Conservation (phyloP, 2,113 vertebrate species). For the Gopherus evgoodei region DNA sequence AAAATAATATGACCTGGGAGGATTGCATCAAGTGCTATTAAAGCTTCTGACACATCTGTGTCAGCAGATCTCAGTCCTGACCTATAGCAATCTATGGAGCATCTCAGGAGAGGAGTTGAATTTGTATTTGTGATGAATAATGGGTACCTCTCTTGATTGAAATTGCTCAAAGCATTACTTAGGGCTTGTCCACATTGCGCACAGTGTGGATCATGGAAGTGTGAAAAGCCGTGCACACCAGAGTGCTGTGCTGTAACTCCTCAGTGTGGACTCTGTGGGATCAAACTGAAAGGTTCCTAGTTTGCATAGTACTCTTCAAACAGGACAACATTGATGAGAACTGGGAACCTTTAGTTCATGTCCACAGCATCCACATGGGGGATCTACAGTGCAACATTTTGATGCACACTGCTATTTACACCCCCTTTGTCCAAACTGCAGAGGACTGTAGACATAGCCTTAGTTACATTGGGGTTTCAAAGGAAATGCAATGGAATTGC, state of each 20-base stretch:
- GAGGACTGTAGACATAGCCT: neutral
- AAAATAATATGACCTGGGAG: neutral
- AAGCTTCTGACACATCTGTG: neutral
- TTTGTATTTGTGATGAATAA: neutral
- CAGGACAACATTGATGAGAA: neutral
- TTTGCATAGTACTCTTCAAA: neutral
- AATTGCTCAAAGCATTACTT: neutral
- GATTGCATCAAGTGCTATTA: neutral
- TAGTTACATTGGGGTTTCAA: neutral
- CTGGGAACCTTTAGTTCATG: neutral
- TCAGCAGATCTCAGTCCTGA: neutral
- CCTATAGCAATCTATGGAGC: neutral
- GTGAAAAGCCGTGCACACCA: neutral
- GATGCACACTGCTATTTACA: neutral
- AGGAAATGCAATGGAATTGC: neutral
- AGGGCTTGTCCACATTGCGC: no score
- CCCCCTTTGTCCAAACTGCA: neutral
- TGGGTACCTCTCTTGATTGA: neutral
- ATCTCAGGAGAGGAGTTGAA: neutral
- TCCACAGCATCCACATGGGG: neutral
- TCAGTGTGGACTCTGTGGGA: neutral
- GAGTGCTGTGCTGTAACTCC: neutral
- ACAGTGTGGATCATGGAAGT: neutral
- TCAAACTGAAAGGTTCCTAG: neutral
- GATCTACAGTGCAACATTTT: neutral